Percentiles rank a stretch among this genome's conserved stretches.
Conservation (phyloP, 2,797 vertebrate genomes). For the Hippocampus kuda region DNA sequence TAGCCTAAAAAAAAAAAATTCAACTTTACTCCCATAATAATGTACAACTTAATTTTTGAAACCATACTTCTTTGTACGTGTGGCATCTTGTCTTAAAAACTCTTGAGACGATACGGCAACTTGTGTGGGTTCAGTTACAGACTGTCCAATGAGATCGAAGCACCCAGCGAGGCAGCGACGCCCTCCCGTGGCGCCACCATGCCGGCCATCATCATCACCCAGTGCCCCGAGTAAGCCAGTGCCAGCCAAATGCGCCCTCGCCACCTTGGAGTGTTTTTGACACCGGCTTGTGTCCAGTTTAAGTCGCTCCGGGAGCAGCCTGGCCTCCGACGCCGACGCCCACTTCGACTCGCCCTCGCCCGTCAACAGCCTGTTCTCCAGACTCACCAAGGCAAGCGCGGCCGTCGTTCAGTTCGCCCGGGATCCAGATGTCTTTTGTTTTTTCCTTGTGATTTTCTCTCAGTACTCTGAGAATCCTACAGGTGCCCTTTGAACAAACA, state of each 20-base stretch:
- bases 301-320: slow-evolving; percentile 63
- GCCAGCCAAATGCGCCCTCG: neutral
- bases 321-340: slow-evolving; percentile 44
- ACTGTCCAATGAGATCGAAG: slow-evolving; percentile 80
- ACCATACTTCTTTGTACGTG: neutral
- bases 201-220: slow-evolving; percentile 78
- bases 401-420: too few relatives aligned
- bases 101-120: neutral
- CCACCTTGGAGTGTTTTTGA: neutral
- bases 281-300: slow-evolving; percentile 51
- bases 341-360: slow-evolving; percentile 65
- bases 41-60: too few relatives aligned
- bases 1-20: too few relatives aligned
- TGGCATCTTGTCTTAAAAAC: neutral
- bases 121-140: slow-evolving; percentile 64
- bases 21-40: too few relatives aligned
- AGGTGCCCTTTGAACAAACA: too few relatives aligned
- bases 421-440: too few relatives aligned
- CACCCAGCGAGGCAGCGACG: slow-evolving; percentile 54
- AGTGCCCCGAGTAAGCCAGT: slow-evolving; percentile 75
- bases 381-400: slow-evolving; percentile 69
- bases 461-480: too few relatives aligned
- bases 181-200: slow-evolving; percentile 51
- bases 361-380: slow-evolving; percentile 70
- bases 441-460: too few relatives aligned